Evolutionary conservation across 2,797 vertebrate species (phyloP).

Genomic region (Streptopelia turtur): DNA sequence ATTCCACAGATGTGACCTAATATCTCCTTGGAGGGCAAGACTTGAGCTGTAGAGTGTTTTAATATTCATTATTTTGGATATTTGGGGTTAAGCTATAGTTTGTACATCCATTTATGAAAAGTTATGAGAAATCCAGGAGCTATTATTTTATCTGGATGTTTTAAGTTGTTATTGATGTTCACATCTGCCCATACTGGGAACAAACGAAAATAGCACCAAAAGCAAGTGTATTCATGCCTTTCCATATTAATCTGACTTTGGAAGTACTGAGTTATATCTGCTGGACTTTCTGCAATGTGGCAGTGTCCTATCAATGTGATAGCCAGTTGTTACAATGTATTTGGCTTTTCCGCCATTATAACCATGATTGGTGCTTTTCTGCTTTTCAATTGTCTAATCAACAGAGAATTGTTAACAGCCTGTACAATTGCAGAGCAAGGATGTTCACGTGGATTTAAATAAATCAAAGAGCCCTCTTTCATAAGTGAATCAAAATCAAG

Average conservation of each 20-base stretch:
- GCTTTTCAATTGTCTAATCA: constrained; percentile 58
- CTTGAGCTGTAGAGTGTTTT: background rate
- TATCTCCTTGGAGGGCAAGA: background rate
- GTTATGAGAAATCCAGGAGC: background rate
- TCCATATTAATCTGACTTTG: background rate
- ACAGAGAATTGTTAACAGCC: constrained; percentile 61
- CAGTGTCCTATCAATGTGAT: background rate
- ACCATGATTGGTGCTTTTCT: constrained; percentile 47
- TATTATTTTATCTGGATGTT: background rate
- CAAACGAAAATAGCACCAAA: background rate
- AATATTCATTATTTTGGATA: constrained; percentile 6
- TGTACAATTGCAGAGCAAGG: constrained; percentile 22
- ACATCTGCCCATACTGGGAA: background rate
- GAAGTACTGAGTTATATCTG: background rate
- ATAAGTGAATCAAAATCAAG: constrained; percentile 66
- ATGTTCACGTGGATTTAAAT: constrained; percentile 55
- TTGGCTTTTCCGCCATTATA: constrained; percentile 20
- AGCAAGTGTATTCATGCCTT: background rate
- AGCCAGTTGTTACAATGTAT: constrained; percentile 21
- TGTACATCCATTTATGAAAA: background rate
- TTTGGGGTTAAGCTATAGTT: background rate
- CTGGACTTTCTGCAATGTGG: background rate
- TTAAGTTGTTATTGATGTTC: background rate
- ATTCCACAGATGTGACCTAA: background rate
- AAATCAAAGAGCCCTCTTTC: constrained; percentile 36